Evolutionary conservation across 2,888 invertebrate species (phyloP), one percentile per base, ranked within the genome.

Genomic region (Dendrolimus houi): DNA sequence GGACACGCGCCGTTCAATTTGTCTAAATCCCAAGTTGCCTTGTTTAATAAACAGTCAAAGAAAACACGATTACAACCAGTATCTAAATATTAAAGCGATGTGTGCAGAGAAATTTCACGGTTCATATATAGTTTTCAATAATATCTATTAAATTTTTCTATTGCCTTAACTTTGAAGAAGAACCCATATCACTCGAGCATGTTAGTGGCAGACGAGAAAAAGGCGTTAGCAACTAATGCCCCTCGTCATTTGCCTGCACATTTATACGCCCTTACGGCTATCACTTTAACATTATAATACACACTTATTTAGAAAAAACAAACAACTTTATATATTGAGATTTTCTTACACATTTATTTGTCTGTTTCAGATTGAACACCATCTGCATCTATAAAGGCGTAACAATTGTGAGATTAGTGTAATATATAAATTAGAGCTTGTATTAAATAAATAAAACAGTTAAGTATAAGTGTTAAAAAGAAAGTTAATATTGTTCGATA

Each of bases 181-280:
- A 77, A 47, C 76, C 79, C 75, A 71, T 73, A 76, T 82, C 79
- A 77, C 73, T 70, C 68, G 69, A 69, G 67, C 69, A 61, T 63
- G 60, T 71, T 72, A 74, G 71, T 71, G 70, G 68, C 67, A 66
- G 69, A 71, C 68, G 66, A 63, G 70, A 68, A 75, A 74, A 72
- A 75, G 70, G 71, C 73, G 74, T 70, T 69, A 59, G 64, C 60
- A 66, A 70, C 72, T 74, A 71, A 74, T 70, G 66, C 77, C 80
- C 79, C 77, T 72, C 70, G 70, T 80, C 80, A 79, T 63, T 59
- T 47, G 47, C 54, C 53, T 56, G 55, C 52, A 58, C 54, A 47
- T 47, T 47, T 47, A 56, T 54, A 54, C 52, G 42, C 41, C 54
- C 54, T 58, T 54, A 58, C 53, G 55, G 52, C 54, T 55, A 55